Base-by-base conservation (phyloP, 2,888 invertebrate species). In the Colostygia pectinataria region DNA sequence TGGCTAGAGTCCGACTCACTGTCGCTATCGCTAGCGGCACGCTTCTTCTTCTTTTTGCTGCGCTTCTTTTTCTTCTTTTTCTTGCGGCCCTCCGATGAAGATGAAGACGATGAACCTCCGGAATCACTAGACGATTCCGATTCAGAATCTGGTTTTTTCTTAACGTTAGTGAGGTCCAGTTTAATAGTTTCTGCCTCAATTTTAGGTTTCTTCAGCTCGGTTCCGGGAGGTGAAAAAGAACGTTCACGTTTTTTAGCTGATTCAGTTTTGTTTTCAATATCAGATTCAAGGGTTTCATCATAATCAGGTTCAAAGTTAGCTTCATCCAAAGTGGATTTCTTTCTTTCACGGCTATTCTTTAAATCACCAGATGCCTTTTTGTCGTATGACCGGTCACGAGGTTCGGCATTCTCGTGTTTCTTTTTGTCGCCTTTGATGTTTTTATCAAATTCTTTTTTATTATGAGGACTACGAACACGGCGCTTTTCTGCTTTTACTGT, bases 291-390 rank as follows among this genome's bases (percentile, higher is more conserved):
- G 43, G 80, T 87, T 66, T 91, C 93, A 58, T 95, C 95, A 74
- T 95, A 95, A 71, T 95, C 95, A 0, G 94, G 95, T 66, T 94
- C 95, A 68, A 95, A 95, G 67, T 91, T 93, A 0, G 94, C 92
- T 78, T 95, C 95, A 63, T 95, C 94, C 29, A 95, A 78, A 4
- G 92, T 92, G 5, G 93, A 92, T 65, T 94, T 93, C 61, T 94
- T 93, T 55, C 93, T 83, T 70, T 92, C 92, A 0, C 90, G 84
- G 15, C 91, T 89, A 1, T 59, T 43, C 34, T 63, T 68, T 13
- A 37, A 23, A 32, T 41, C 57, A 58, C 79, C 66, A 15, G 40
- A 9, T 29, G 68, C 65, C 45, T 65, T 72, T 65, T 78, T 79
- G 4, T 74, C 70, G 31, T 59, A 66, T 37, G 18, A 59, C 39